Evolutionary conservation across 2,888 invertebrate species (phyloP).

Genomic region (Eilema caniola): DNA sequence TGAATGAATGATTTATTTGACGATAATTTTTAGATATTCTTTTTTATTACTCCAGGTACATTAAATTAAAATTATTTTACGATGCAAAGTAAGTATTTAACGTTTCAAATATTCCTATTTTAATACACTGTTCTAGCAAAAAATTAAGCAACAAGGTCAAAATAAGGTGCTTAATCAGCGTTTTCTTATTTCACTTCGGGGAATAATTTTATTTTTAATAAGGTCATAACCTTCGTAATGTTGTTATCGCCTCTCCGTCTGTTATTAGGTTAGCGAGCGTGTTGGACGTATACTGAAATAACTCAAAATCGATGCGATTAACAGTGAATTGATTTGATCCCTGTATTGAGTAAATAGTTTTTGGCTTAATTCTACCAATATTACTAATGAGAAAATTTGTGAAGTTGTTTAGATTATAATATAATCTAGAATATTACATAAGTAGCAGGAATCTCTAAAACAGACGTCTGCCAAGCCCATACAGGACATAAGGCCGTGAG

Average conservation of each 20-base stretch:
- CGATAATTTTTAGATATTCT: too few relatives aligned
- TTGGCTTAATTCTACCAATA: not conserved
- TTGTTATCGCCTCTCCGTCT: not conserved
- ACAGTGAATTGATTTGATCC: not conserved
- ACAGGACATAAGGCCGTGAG: too few relatives aligned
- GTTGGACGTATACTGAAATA: not conserved
- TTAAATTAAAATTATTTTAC: not conserved
- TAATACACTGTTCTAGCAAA: not conserved
- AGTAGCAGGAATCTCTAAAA: too few relatives aligned
- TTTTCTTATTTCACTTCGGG: constrained; percentile 1
- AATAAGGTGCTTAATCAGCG: not conserved
- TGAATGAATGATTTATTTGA: too few relatives aligned
- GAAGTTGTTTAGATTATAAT: too few relatives aligned
- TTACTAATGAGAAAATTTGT: too few relatives aligned
- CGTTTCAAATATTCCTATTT: not conserved
- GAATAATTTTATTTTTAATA: constrained; percentile 1
- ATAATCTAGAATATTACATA: too few relatives aligned
- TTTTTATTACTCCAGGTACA: not conserved
- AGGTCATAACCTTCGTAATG: not conserved
- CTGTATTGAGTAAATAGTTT: not conserved
- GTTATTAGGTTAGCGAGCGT: not conserved
- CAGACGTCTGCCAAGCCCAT: too few relatives aligned
- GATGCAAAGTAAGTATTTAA: not conserved
- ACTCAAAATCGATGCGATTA: not conserved
- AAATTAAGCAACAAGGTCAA: not conserved